phyloP scores from a whole-genome alignment of 2,797 vertebrate genomes.

The Gallirallus australis region DNA sequence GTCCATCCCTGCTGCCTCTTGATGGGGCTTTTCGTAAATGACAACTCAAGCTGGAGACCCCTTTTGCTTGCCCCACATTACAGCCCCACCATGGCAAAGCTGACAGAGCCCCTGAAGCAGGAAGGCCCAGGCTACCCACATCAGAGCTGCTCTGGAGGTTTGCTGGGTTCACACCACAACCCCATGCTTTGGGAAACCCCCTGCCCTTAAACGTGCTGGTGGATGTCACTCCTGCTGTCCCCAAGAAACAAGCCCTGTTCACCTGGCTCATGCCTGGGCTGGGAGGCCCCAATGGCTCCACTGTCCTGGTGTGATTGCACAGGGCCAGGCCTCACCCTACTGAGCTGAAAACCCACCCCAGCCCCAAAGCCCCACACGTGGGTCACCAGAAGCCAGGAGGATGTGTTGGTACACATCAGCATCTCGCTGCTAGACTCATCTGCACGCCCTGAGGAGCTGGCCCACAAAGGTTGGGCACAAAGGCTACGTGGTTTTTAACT shows the following conservation, averaged over 20 bases:
- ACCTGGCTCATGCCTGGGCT: neutral
- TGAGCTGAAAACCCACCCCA: neutral
- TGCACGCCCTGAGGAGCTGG: neutral
- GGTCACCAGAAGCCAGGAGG: neutral
- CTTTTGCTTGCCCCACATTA: rapidly evolving
- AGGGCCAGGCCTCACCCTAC: neutral
- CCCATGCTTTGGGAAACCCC: rapidly evolving
- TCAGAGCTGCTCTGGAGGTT: neutral
- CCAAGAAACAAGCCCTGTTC: neutral
- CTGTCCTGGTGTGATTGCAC: neutral
- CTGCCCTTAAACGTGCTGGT: neutral
- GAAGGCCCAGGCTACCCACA: neutral
- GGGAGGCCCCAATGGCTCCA: neutral
- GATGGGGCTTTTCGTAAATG: neutral
- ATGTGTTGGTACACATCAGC: neutral
- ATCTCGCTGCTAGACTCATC: neutral
- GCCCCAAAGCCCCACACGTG: neutral
- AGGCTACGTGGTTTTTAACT: rapidly evolving
- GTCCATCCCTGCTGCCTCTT: neutral
- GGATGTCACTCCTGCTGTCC: neutral
- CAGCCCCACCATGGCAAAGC: neutral
- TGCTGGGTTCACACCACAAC: rapidly evolving
- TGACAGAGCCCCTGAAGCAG: neutral
- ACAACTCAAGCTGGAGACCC: neutral
- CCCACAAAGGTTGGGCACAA: neutral